Conservation (phyloP, 2,888 invertebrate genomes). For the Drosophila mayaguana region DNA sequence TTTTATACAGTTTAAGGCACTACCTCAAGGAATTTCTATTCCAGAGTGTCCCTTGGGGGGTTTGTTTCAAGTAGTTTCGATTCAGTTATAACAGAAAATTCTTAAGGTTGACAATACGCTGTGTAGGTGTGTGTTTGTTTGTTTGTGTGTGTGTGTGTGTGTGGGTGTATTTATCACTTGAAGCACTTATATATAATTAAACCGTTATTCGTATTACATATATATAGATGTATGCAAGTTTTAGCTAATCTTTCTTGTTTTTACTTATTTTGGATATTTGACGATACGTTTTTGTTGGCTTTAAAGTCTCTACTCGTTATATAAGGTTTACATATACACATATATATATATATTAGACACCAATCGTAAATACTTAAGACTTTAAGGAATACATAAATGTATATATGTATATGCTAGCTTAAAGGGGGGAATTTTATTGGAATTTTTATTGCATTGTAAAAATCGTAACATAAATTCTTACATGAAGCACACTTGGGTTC, state of each 20-base stretch:
- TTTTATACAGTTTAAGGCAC: slow-evolving; percentile 67
- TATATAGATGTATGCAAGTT: slow-evolving; percentile 18
- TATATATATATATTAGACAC: slow-evolving; percentile 40
- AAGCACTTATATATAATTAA: slow-evolving; percentile 54
- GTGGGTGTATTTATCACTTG: slow-evolving; percentile 54
- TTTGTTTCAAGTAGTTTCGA: slow-evolving; percentile 46
- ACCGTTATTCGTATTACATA: slow-evolving; percentile 28
- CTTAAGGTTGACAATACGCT: slow-evolving; percentile 21
- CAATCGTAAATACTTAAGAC: slow-evolving; percentile 45
- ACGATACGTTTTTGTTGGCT: slow-evolving; percentile 54
- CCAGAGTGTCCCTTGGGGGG: slow-evolving; percentile 62
- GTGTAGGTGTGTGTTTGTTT: slow-evolving; percentile 6
- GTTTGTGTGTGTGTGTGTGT: slow-evolving; percentile 6
- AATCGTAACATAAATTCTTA: slow-evolving; percentile 75
- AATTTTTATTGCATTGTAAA: slow-evolving; percentile 58
- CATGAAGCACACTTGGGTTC: slow-evolving; percentile 84
- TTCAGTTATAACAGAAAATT: slow-evolving; percentile 24
- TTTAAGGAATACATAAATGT: slow-evolving; percentile 44
- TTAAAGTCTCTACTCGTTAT: slow-evolving; percentile 70
- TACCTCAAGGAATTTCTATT: slow-evolving; percentile 71
- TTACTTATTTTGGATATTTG: slow-evolving; percentile 46
- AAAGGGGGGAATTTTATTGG: slow-evolving; percentile 30
- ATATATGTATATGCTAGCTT: slow-evolving; percentile 38
- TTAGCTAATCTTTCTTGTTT: slow-evolving; percentile 14
- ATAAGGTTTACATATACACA: slow-evolving; percentile 23